A percentile compares a stretch with the other conserved stretches of the same genome.
These are phyloP conservation scores for Platichthys flesus DNA, from an alignment of 2,113 vertebrate genomes.

Conservation along the genomic window DNA sequence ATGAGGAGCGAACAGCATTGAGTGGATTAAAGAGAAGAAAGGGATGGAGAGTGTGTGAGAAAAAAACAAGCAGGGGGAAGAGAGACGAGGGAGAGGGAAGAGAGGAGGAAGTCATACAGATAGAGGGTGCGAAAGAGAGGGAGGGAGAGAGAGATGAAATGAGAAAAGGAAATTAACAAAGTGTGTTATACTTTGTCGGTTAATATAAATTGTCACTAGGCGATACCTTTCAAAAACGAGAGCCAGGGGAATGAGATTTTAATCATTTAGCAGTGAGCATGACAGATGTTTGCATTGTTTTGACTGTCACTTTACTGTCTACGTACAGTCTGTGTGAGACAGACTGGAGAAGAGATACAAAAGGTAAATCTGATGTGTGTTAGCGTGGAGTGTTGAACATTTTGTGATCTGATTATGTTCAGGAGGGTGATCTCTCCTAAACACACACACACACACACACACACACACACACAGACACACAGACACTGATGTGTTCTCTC, in stretches of 20 bases:
- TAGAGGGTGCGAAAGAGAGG: background rate
- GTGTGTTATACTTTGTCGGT: conserved; percentile 14
- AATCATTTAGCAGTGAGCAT: background rate
- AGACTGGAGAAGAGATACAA: no score
- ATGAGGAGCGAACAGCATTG: conserved; percentile 28
- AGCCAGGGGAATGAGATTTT: background rate
- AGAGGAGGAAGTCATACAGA: background rate
- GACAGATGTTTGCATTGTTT: background rate
- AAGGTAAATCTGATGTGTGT: no score
- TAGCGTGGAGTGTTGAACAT: no score
- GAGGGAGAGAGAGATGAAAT: background rate
- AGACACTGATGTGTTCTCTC: background rate
- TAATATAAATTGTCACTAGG: background rate
- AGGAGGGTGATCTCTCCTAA: no score
- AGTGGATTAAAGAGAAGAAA: conserved; percentile 39
- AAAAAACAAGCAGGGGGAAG: background rate
- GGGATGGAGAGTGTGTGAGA: conserved; percentile 1
- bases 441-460: no score
- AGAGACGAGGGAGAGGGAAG: background rate
- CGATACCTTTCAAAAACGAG: conserved; percentile 6
- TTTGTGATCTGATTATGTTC: no score
- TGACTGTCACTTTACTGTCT: no score
- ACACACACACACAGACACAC: no score
- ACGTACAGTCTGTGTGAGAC: no score
- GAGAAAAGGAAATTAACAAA: conserved; percentile 13